phyloP scores from a whole-genome alignment of 2,113 vertebrate genomes.

The Cinclus cinclus region DNA sequence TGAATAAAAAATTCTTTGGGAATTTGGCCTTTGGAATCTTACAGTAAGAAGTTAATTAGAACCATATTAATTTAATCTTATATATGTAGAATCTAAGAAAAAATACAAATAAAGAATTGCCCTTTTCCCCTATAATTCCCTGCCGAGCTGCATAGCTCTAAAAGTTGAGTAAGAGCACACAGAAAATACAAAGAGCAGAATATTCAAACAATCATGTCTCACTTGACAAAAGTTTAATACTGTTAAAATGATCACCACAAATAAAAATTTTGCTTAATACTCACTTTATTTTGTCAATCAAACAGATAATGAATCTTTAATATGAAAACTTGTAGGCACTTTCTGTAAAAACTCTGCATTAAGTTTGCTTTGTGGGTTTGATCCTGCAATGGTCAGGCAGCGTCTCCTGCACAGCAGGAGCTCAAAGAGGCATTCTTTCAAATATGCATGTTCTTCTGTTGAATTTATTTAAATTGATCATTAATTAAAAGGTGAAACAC shows the following conservation, averaged over 20 bases:
- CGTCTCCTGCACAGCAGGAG: background rate
- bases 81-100: background rate
- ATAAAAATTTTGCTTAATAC: background rate
- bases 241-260: background rate
- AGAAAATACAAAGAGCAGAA: background rate
- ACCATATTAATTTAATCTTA: background rate
- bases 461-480: background rate
- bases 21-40: background rate
- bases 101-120: background rate
- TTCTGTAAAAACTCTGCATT: background rate
- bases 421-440: background rate
- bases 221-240: background rate
- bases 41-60: background rate
- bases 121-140: background rate
- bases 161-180: background rate
- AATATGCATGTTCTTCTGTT: background rate
- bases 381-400: background rate
- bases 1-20: background rate
- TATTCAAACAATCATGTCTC: background rate
- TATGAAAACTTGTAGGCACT: background rate
- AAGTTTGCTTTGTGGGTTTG: background rate
- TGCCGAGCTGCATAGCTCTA: background rate
- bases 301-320: background rate
- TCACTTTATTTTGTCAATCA: background rate
- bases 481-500: background rate